A percentile compares a stretch with the other conserved stretches of the same genome.
Evolutionary conservation across 1,140 invertebrate genomes (phyloP).

Genomic region (Pseudomyrmex pallidus): DNA sequence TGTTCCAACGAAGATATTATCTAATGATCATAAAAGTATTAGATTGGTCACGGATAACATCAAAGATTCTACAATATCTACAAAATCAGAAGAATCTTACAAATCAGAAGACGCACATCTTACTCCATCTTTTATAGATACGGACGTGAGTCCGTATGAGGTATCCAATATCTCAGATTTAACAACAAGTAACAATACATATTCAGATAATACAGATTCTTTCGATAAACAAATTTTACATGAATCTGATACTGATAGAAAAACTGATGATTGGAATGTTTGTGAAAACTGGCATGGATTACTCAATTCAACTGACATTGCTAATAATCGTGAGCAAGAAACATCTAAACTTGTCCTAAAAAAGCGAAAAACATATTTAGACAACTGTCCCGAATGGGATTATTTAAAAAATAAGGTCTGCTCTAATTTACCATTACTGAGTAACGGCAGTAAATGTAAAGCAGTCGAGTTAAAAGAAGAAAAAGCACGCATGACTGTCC

Average conservation of each 20-base stretch:
- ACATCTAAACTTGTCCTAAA: background rate
- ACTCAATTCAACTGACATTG: background rate
- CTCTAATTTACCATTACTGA: background rate
- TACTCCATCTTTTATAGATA: too few species aligned
- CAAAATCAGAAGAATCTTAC: background rate
- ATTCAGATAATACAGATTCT: background rate
- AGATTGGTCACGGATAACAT: too few species aligned
- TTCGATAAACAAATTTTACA: background rate
- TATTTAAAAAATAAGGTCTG: slow-evolving; percentile 1
- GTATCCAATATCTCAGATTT: background rate
- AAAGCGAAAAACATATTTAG: background rate
- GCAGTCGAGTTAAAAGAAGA: background rate
- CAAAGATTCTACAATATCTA: too few species aligned
- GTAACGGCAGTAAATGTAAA: slow-evolving; percentile 13
- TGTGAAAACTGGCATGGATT: slow-evolving; percentile 10
- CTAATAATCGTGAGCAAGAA: background rate
- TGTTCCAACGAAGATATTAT: background rate
- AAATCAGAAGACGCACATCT: background rate
- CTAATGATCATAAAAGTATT: too few species aligned
- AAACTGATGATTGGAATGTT: slow-evolving; percentile 8
- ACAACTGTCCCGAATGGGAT: slow-evolving; percentile 15
- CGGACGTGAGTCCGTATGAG: too few species aligned
- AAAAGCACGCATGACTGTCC: background rate
- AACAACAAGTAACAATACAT: background rate
- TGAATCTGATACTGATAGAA: background rate